Percentiles rank a stretch among this genome's conserved stretches.
Evolutionary conservation across 2,888 invertebrate genomes (phyloP).

Genomic region (Eilema sororculum): DNA sequence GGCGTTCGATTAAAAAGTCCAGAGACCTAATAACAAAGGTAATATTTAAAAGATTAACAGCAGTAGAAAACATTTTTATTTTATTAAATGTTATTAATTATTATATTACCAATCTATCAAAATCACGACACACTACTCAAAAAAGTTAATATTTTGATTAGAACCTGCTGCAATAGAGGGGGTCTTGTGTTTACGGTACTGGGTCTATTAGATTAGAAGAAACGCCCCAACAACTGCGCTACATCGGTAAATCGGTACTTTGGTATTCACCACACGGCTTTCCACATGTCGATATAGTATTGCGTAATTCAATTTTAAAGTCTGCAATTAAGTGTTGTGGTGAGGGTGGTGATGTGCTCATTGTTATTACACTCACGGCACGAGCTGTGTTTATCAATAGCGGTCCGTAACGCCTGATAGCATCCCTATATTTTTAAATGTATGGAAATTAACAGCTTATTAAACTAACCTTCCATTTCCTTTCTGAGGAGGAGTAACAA

Average conservation of each 20-base stretch:
- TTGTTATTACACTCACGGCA: slow-evolving; percentile 42
- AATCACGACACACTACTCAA: neutral
- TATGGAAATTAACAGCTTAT: neutral
- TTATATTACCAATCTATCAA: neutral
- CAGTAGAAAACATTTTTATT: too few species aligned
- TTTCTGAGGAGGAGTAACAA: neutral
- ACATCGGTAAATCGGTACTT: neutral
- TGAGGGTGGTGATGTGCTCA: slow-evolving; percentile 25
- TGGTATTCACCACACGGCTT: slow-evolving; percentile 15
- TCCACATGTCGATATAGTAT: slow-evolving; percentile 27
- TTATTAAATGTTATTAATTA: too few species aligned
- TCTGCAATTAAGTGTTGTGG: slow-evolving; percentile 41
- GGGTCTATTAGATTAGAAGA: slow-evolving; percentile 73
- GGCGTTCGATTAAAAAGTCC: too few species aligned
- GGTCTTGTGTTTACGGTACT: slow-evolving; percentile 66
- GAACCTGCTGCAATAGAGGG: slow-evolving; percentile 50
- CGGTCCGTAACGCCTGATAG: neutral
- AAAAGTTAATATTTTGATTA: slow-evolving; percentile 23
- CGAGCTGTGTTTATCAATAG: neutral
- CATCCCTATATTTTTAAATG: neutral
- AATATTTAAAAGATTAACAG: too few species aligned
- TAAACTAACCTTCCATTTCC: neutral
- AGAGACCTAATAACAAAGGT: too few species aligned
- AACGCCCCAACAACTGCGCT: slow-evolving; percentile 38
- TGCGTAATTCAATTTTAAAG: slow-evolving; percentile 44